Evolutionary conservation across 2,797 vertebrate species (phyloP).

Genomic region (Sebastes iracundus): DNA sequence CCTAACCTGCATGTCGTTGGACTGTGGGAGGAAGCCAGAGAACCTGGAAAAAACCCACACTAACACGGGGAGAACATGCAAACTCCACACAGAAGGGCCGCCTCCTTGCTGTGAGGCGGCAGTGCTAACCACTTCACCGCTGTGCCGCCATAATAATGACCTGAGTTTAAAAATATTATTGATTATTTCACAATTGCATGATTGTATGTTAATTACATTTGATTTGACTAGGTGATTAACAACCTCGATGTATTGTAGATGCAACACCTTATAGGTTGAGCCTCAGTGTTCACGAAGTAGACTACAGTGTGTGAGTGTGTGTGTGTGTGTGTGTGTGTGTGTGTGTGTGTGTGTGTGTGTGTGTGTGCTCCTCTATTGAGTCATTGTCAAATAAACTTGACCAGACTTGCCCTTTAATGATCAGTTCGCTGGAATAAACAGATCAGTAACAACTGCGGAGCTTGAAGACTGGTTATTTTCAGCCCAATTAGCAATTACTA

Average conservation of each 20-base stretch:
- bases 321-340: background rate
- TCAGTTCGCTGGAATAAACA: background rate
- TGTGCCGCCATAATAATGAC: background rate
- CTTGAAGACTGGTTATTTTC: background rate
- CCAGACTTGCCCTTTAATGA: background rate
- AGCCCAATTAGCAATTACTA: background rate
- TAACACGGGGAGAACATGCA: no score
- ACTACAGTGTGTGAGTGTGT: background rate
- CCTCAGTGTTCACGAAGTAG: background rate
- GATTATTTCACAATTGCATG: background rate
- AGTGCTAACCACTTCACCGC: no score
- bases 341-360: background rate
- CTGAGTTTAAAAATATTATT: background rate
- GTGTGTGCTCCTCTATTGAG: background rate
- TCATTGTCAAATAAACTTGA: background rate
- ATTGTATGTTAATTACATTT: background rate
- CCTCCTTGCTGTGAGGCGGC: no score
- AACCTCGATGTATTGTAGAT: background rate
- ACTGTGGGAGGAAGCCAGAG: no score
- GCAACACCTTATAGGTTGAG: background rate
- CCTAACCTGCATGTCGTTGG: rapidly evolving
- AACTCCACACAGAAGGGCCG: no score
- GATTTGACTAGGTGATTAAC: background rate
- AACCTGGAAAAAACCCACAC: rapidly evolving
- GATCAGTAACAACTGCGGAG: background rate